Conservation (phyloP, 2,888 invertebrate genomes). For the Trachelus tabidus region DNA sequence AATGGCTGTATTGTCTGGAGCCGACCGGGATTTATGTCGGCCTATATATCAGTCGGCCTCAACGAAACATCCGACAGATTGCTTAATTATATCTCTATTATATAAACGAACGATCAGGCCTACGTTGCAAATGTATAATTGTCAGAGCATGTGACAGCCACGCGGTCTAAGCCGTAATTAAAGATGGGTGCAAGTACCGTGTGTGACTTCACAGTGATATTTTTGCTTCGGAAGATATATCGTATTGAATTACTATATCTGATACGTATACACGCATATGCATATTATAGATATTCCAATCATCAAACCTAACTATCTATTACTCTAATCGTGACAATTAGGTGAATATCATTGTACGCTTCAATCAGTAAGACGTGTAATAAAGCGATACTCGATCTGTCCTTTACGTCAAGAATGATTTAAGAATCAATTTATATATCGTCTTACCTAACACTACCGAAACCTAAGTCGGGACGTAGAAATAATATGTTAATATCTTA, state of each 20-base stretch:
- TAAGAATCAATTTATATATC: not conserved
- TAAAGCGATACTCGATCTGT: not conserved
- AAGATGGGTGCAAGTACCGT: not conserved
- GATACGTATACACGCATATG: not conserved
- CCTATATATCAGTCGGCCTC: constrained; percentile 19
- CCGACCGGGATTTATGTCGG: constrained; percentile 20
- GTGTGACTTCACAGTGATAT: not conserved
- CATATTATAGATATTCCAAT: not conserved
- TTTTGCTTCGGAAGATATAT: not conserved
- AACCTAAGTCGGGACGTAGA: not conserved
- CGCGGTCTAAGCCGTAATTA: not conserved
- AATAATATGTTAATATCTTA: not conserved
- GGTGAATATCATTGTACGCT: not conserved
- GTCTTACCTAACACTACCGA: not conserved
- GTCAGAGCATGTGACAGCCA: not conserved
- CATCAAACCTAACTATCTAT: not conserved
- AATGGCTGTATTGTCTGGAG: constrained; percentile 32
- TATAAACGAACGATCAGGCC: constrained; percentile 5
- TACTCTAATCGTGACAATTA: not conserved
- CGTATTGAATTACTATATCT: not conserved
- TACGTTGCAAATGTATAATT: not conserved
- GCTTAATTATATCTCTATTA: constrained; percentile 19
- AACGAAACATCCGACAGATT: constrained; percentile 23
- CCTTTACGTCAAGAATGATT: not conserved
- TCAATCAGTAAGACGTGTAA: not conserved